phyloP scores from a whole-genome alignment of 2,888 invertebrate genomes.

The Copidosoma aretas region DNA sequence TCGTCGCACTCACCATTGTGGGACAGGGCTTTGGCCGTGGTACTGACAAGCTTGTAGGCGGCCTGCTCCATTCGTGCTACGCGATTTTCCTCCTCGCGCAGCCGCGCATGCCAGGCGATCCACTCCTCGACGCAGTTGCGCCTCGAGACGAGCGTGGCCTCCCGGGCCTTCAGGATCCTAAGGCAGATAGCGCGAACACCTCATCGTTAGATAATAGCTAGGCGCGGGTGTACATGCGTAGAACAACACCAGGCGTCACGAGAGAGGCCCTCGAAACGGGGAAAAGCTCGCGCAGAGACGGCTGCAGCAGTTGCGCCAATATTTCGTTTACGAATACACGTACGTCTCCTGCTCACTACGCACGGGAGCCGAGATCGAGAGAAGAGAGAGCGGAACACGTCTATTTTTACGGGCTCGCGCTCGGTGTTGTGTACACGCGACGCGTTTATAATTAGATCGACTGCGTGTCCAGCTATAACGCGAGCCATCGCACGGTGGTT shows the following conservation, averaged over 20 bases:
- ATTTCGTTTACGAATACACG: conserved; percentile 1
- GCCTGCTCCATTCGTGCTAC: conserved; percentile 60
- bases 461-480: conserved; percentile 22
- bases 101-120: conserved; percentile 61
- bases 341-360: not conserved
- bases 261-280: not conserved
- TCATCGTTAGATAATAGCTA: not conserved
- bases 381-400: conserved; percentile 6
- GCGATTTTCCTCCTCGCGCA: conserved; percentile 58
- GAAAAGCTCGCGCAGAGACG: no score
- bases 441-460: conserved; percentile 38
- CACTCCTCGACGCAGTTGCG: conserved; percentile 60
- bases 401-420: conserved; percentile 36
- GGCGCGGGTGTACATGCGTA: not conserved
- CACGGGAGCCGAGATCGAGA: not conserved
- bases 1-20: conserved; percentile 52
- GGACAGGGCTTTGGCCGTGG: conserved; percentile 57
- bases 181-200: conserved; percentile 4
- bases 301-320: conserved; percentile 5
- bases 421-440: conserved; percentile 39
- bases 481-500: conserved; percentile 28
- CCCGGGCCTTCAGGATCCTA: conserved; percentile 60
- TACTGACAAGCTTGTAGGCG: conserved; percentile 58
- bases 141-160: conserved; percentile 58
- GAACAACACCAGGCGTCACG: no score